A percentile compares a stretch with the other conserved stretches of the same genome.
Evolutionary conservation across 1,140 invertebrate species (phyloP).

Genomic region (Rhynchophorus ferrugineus): DNA sequence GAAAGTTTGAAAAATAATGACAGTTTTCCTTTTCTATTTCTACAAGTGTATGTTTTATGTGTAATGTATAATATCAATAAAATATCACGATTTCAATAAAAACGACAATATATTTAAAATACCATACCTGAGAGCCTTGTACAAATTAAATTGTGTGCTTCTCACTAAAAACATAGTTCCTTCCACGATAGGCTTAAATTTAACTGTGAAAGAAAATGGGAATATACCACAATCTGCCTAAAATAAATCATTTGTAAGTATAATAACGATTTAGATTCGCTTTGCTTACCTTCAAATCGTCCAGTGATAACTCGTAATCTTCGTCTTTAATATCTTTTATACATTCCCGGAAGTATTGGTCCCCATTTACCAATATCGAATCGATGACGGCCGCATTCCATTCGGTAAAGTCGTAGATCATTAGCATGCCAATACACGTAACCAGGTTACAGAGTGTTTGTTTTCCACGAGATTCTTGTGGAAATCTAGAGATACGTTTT

Average conservation of each 20-base stretch:
- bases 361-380: conserved; percentile 48
- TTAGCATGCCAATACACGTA: conserved; percentile 47
- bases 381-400: conserved; percentile 54
- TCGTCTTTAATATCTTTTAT: conserved; percentile 41
- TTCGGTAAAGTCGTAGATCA: conserved; percentile 49
- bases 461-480: conserved; percentile 35
- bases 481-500: conserved; percentile 18
- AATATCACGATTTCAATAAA: too few relatives aligned
- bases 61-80: too few relatives aligned
- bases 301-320: conserved; percentile 48
- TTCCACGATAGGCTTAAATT: conserved; percentile 48
- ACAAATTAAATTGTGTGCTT: conserved; percentile 51
- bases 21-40: too few relatives aligned
- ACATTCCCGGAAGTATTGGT: conserved; percentile 47
- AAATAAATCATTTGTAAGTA: too few relatives aligned
- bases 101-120: too few relatives aligned
- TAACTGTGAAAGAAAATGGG: conserved; percentile 48
- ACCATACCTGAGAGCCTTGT: conserved; percentile 44
- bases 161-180: conserved; percentile 49
- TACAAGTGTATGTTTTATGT: too few relatives aligned
- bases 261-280: too few relatives aligned
- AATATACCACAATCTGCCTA: conserved; percentile 42
- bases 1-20: too few relatives aligned
- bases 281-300: conserved; percentile 41
- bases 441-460: conserved; percentile 46